Conservation (phyloP, 2,888 invertebrate species). For the Parapristionchus giblindavisi region DNA sequence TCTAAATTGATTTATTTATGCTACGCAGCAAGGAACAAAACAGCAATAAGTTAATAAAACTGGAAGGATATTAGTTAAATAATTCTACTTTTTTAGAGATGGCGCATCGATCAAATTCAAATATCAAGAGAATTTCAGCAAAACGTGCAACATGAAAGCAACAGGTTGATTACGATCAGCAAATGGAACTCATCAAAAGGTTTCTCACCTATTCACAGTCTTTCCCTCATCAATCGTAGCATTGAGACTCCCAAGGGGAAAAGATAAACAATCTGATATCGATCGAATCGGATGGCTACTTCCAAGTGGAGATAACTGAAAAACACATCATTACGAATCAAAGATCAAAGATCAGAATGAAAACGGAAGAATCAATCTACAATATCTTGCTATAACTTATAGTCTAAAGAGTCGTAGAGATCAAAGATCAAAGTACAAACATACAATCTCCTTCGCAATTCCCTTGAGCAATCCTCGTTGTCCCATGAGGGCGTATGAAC, state of each 20-base stretch:
- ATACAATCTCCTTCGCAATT: constrained; percentile 48
- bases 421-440: neutral
- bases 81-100: no score
- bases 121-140: no score
- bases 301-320: constrained; percentile 22
- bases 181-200: no score
- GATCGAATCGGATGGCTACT: neutral
- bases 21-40: no score
- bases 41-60: no score
- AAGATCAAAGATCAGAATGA: neutral
- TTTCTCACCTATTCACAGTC: constrained; percentile 38
- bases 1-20: no score
- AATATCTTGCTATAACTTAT: neutral
- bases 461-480: constrained; percentile 51
- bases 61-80: no score
- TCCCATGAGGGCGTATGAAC: constrained; percentile 51
- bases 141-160: no score
- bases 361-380: neutral
- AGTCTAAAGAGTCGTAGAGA: neutral
- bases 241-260: constrained; percentile 52
- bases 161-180: no score
- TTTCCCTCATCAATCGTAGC: constrained; percentile 23
- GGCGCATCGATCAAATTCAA: no score
- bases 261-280: constrained; percentile 47
- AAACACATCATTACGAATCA: neutral